Base-by-base conservation (phyloP, 1,140 invertebrate species). In the Brachionus plicatilis region DNA sequence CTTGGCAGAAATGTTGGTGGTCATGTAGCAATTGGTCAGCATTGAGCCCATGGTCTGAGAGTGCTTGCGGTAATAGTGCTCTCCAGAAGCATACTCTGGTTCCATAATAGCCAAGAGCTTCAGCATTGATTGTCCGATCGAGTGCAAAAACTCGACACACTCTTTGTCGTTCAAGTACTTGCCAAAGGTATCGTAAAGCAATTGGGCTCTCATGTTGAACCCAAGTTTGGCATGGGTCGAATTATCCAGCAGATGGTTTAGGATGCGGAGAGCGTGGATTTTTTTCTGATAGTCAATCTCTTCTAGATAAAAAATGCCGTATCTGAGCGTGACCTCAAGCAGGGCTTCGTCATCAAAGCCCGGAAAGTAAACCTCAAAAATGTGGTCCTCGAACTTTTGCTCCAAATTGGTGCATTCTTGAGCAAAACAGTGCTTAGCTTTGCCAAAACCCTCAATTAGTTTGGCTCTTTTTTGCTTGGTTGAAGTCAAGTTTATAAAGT, bases 11-110 rank as follows among this genome's bases (percentile, higher is more conserved):
- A 82, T n/a, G 27, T n/a, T 45, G 0, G 17, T 65, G 20, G n/a
- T 65, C 53, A 82, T 37, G 33, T 65, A 82, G 60, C 79, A 82
- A 37, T 82, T 82, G 9, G n/a, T 65, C 3, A 82, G 24, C 33
- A 82, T 45, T 27, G 53, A 60, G 27, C 33, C 20, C 6, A 82
- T 14, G 0, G 43, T 56, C 17, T 24, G 14, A 8, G 79, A 82
- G 41, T 82, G 79, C 79, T 68, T 65, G n/a, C 20, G n/a, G 33
- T 33, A 82, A 14, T 82, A n/a, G 53, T 82, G 78, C 7, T 80
- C 17, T 65, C 37, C 20, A 2, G 53, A 76, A 27, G 72, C n/a
- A 29, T 82, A 82, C 24, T 41, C 20, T 7, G 53, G 24, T 27
- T 82, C 79, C n/a, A 82, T 68, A 6, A 82, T 43, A 12, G n/a